Percentiles rank a stretch among this genome's conserved stretches.
Evolutionary conservation across 2,888 invertebrate genomes (phyloP).

Genomic region (Acrobeloides nanus): DNA sequence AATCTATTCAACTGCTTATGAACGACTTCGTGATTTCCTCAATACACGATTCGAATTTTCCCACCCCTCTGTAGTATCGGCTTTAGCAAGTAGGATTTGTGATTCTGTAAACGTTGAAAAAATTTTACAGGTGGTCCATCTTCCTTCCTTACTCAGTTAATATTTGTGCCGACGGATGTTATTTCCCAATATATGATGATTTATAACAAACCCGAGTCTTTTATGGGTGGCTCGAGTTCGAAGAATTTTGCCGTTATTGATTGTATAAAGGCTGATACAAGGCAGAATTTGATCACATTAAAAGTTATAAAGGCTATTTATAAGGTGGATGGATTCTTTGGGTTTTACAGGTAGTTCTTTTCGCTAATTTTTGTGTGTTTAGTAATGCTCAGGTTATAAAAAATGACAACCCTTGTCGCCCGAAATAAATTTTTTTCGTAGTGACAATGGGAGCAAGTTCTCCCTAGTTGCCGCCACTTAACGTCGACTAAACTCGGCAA

Average conservation of each 20-base stretch:
- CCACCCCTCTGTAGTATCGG: conserved; percentile 18
- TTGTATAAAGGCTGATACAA: conserved; percentile 24
- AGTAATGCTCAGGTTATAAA: conserved; percentile 3
- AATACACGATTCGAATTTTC: conserved; percentile 16
- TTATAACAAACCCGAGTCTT: conserved; percentile 25
- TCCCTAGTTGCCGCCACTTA: too few relatives aligned
- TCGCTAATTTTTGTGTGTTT: conserved; percentile 28
- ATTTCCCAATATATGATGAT: conserved; percentile 50
- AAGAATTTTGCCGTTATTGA: conserved; percentile 40
- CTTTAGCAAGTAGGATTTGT: conserved; percentile 14
- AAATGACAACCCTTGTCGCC: neutral
- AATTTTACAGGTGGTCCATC: conserved; percentile 39
- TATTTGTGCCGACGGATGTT: conserved; percentile 51
- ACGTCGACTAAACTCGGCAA: too few relatives aligned
- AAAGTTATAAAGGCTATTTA: conserved; percentile 48
- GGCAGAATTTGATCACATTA: conserved; percentile 26
- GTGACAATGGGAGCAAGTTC: too few relatives aligned
- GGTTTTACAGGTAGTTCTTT: conserved; percentile 47
- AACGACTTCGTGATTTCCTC: conserved; percentile 41
- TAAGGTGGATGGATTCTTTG: conserved; percentile 42
- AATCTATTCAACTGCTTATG: conserved; percentile 47
- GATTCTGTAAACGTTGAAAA: too few relatives aligned
- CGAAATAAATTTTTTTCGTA: conserved; percentile 10
- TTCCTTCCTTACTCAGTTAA: conserved; percentile 38
- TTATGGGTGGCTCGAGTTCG: conserved; percentile 28